Evolutionary conservation across 2,113 vertebrate genomes (phyloP).

Genomic region (Microtus pennsylvanicus): DNA sequence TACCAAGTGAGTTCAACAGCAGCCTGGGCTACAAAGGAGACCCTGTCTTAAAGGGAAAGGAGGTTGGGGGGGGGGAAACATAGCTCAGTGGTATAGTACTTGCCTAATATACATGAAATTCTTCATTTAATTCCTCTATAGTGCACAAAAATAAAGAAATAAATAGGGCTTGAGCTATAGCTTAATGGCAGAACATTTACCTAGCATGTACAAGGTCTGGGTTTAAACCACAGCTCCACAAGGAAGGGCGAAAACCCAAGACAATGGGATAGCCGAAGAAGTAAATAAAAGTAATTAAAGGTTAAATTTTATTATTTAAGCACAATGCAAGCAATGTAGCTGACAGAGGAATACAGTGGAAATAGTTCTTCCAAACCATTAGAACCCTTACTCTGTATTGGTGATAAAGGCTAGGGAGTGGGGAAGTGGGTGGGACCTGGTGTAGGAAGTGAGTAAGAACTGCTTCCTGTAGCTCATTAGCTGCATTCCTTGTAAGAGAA

Average conservation of each 20-base stretch:
- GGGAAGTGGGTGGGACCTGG: background rate
- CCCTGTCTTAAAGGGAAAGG: background rate
- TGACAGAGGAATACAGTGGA: conserved; percentile 35
- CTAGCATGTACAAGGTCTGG: background rate
- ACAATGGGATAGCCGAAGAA: background rate
- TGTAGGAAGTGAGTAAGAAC: conserved; percentile 63
- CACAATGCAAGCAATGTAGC: background rate
- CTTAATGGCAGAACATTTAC: too few species aligned
- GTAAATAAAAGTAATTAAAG: conserved; percentile 1
- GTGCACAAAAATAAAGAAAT: background rate
- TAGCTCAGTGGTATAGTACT: background rate
- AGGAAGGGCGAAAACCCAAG: background rate
- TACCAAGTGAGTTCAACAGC: background rate
- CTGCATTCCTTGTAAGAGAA: background rate
- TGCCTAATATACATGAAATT: background rate
- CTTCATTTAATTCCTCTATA: background rate
- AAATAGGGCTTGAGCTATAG: background rate
- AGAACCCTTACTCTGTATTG: background rate
- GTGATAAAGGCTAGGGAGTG: background rate
- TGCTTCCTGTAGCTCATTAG: background rate
- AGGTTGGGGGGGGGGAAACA: background rate
- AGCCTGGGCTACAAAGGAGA: background rate
- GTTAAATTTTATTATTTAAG: conserved; percentile 25
- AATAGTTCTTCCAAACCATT: conserved; percentile 20
- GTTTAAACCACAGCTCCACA: background rate